Evolutionary conservation across 2,113 vertebrate genomes (phyloP), one percentile per base, ranked within the genome.

Genomic region (Beaufortia kweichowensis): DNA sequence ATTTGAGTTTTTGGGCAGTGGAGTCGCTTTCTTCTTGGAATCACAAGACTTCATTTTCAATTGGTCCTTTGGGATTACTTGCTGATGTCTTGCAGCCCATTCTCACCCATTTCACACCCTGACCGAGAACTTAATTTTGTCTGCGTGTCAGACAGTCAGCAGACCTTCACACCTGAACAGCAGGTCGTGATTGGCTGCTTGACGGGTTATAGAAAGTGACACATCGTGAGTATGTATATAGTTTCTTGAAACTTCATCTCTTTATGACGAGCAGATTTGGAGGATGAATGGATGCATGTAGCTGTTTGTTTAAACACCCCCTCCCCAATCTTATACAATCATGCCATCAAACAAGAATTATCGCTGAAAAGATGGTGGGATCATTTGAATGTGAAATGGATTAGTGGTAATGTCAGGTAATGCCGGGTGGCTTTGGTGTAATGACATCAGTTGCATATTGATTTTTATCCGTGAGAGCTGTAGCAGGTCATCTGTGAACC

Each of bases 121-220:
- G 23, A 48, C 57, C 48, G 79, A 68, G 68, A 81, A 77, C 43
- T 24, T 39, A 61, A 53, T 77, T 74, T 77, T 43, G 48, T 72
- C 8, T 61, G 11, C 5, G 41, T 43, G 64, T 81, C 46, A 56
- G 62, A 28, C 23, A 56, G 50, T 62, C 75, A 81, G 68, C 43
- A 61, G 62, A 81, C 53, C 75, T 77, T 81, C 41, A 67, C 55
- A 68, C 62, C 56, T 62, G 31, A 77, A 35, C 66, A 43, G 60
- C 61, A 55, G 60, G 28, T 59, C 50, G 26, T 68, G 21, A 9
- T 64, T 67, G 56, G 29, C 48, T 61, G 23, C 56, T 50, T 68
- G 21, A 5, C 1, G 55, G 46, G 8, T 21, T 17, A 0, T 33
- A 19, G 15, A 71, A 41, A 77, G 6, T 39, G 28, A 24, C 11